Evolutionary conservation across 2,888 invertebrate genomes (phyloP), one percentile per base, ranked within the genome.

Genomic region (Athetis lepigone): DNA sequence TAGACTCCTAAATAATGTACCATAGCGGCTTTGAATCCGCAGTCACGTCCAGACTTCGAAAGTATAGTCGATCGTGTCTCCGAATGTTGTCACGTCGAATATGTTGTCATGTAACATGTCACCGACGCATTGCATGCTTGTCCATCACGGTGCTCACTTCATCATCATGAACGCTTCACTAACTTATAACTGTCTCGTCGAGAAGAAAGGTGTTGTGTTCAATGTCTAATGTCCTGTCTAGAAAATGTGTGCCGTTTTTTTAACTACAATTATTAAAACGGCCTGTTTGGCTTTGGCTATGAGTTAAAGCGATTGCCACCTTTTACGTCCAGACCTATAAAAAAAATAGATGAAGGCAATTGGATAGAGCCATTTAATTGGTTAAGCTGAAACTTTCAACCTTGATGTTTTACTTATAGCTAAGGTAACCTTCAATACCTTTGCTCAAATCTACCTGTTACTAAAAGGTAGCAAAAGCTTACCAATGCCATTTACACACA

Each of bases 111-210:
- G 73, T 77, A 54, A 50, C 50, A 51, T 49, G 45, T 42, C 60
- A 50, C 49, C 42, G 45, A 54, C 59, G 57, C 59, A 63, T 66
- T 70, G 81, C 82, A 83, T 82, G 82, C 83, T 83, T 76, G 62
- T 72, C 52, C 54, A 52, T 62, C 60, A 62, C 70, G 50, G 62
- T 65, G 69, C 63, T 61, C 77, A 71, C 70, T 50, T 71, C 70
- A 74, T 71, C 61, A 71, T 74, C 75, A 71, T 59, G 19, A 61
- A 61, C 11, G 79, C 79, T 79, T 79, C 59, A 81, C 79, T 79
- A 79, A 79, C 79, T 78, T 27, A 60, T 62, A 62, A 25, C 59
- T 45, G 37, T 66, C 27, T 54, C 40, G 11, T 40, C 19, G 19
- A n/a, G 40, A 27, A 50, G 36, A 13, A 21, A 58, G 25, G 61